Base-by-base conservation (phyloP, 2,113 vertebrate species). In the Caranx melampygus region DNA sequence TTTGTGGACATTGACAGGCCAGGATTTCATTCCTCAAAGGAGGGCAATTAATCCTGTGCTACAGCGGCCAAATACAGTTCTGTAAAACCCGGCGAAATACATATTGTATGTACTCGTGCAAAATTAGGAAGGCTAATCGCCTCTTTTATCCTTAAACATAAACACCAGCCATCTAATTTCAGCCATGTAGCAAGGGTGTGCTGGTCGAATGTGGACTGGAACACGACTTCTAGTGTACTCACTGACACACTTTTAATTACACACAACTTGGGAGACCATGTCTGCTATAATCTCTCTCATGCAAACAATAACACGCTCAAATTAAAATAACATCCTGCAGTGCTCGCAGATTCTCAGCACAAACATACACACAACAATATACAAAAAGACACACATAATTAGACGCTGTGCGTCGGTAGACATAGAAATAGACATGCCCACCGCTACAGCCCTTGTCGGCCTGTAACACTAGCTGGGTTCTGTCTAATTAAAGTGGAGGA, bases 21-120 rank as follows among this genome's bases (percentile, higher is more conserved):
- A 72, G 92, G 89, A 91, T 92, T 94, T 92, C 67, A 88, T 92
- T 92, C 90, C 90, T 93, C 91, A 93, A 92, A 94, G 90, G 92
- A 93, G 84, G 91, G 91, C 91, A 94, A 94, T 94, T 94, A 94
- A 93, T 94, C 91, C 89, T 78, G 49, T 15, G 37, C 70, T 71
- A 34, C 77, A 9, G 67, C 58, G 5, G 85, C 84, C 89, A 88
- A 79, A 83, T 57, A 65, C 84, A 52, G 66, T 33, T 70, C 67
- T 21, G 80, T 64, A 81, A 77, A 90, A 78, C 69, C 66, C 57
- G 6, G 54, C 9, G 20, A 87, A 79, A 79, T 74, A 67, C 84
- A 82, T 87, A 78, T 76, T 85, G 88, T 76, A 78, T 66, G 81
- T 45, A 52, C 81, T 79, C 44, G 16, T 61, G 35, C 31, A 76